These are phyloP conservation scores for Stegastes partitus DNA, from an alignment of 2,113 vertebrate species.

Conservation along the genomic window DNA sequence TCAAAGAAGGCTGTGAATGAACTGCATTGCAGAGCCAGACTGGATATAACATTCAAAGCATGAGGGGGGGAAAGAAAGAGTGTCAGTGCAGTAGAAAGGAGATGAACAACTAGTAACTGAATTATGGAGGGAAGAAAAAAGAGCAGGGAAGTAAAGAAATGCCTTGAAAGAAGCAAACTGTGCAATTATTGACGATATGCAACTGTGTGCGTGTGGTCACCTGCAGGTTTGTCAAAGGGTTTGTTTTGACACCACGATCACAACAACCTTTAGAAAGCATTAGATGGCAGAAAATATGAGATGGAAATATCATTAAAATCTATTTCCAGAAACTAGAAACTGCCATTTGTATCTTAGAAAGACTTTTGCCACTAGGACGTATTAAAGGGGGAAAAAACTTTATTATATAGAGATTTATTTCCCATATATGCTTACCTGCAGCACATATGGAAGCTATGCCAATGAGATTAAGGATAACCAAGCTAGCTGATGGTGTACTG, in stretches of 20 bases:
- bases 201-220: background rate
- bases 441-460: background rate
- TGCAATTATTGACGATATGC: background rate
- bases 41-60: slow-evolving; percentile 46
- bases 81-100: slow-evolving; percentile 6
- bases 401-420: background rate
- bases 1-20: slow-evolving; percentile 38
- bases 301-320: slow-evolving; percentile 3
- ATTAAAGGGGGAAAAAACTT: background rate
- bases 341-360: background rate
- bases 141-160: slow-evolving; percentile 3
- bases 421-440: background rate
- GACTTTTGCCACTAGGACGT: background rate
- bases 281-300: background rate
- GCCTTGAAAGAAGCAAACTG: background rate
- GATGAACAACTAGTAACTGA: slow-evolving; percentile 30
- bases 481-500: background rate
- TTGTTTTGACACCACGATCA: slow-evolving; percentile 1
- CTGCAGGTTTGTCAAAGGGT: background rate
- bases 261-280: slow-evolving; percentile 2
- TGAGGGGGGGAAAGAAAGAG: slow-evolving; percentile 13
- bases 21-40: slow-evolving; percentile 60
- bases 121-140: background rate
- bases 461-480: background rate
- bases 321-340: slow-evolving; percentile 1